Percentiles rank a stretch among this genome's conserved stretches.
Evolutionary conservation across 1,140 invertebrate species (phyloP).

Genomic region (Diachasma alloeum): DNA sequence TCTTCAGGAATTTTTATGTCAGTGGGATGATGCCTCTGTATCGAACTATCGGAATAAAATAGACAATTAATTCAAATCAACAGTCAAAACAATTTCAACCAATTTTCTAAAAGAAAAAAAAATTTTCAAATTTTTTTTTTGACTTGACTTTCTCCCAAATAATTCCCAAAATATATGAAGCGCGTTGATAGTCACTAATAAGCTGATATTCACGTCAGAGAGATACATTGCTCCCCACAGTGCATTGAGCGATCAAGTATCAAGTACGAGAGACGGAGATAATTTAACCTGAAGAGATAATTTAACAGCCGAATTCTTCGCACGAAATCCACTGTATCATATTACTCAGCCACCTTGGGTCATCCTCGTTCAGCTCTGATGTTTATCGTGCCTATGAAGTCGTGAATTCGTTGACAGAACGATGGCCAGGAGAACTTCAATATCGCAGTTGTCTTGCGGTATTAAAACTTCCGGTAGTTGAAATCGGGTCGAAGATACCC

Average conservation of each 20-base stretch:
- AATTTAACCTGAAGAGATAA: neutral
- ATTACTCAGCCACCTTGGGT: neutral
- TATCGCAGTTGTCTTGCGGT: neutral
- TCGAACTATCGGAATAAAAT: too few species aligned
- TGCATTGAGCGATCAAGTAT: neutral
- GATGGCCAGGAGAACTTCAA: neutral
- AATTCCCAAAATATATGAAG: too few species aligned
- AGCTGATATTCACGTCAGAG: too few species aligned
- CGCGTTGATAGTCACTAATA: too few species aligned
- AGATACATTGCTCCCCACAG: too few species aligned
- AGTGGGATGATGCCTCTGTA: too few species aligned
- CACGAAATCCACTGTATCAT: neutral
- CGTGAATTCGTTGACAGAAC: neutral
- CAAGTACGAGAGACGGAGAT: neutral
- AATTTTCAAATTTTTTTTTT: too few species aligned
- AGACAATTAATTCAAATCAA: too few species aligned
- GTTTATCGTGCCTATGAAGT: slow-evolving; percentile 1
- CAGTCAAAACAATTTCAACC: too few species aligned
- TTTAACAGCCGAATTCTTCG: neutral
- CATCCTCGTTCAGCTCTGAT: neutral
- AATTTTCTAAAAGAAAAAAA: too few species aligned
- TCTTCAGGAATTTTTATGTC: too few species aligned
- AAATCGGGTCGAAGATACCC: slow-evolving; percentile 12
- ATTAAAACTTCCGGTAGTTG: slow-evolving; percentile 14
- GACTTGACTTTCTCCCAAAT: too few species aligned